Percentiles rank a stretch among this genome's conserved stretches.
phyloP scores from a whole-genome alignment of 2,888 invertebrate genomes.

The Ischnus inquisitorius region DNA sequence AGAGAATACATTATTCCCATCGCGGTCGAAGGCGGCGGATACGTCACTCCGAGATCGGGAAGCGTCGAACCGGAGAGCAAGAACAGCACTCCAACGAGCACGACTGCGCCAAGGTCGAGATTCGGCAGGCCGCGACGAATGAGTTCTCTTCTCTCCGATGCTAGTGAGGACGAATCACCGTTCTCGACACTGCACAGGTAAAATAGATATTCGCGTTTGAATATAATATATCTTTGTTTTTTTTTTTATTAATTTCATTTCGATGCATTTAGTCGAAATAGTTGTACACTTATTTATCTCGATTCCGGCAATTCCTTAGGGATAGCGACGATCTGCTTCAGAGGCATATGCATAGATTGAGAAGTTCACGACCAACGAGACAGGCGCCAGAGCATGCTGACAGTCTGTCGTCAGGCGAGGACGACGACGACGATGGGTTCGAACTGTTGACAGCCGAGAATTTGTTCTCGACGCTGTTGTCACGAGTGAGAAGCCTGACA shows the following conservation, averaged over 20 bases:
- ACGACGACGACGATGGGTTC: conserved; percentile 96
- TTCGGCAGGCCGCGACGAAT: conserved; percentile 89
- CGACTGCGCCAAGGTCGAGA: conserved; percentile 85
- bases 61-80: conserved; percentile 92
- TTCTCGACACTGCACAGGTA: conserved; percentile 87
- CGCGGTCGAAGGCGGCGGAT: conserved; percentile 95
- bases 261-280: conserved; percentile 4
- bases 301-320: conserved; percentile 67
- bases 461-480: conserved; percentile 94
- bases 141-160: conserved; percentile 87
- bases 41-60: conserved; percentile 91
- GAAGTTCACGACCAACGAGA: conserved; percentile 90
- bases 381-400: conserved; percentile 91
- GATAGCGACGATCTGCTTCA: conserved; percentile 83
- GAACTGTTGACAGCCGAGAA: conserved; percentile 96
- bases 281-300: conserved; percentile 37
- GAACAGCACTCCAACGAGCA: conserved; percentile 87
- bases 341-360: conserved; percentile 84
- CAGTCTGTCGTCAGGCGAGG: conserved; percentile 95
- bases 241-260: conserved; percentile 1
- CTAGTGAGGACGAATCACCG: conserved; percentile 87
- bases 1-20: conserved; percentile 97
- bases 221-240: not conserved
- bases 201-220: not conserved
- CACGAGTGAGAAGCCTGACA: conserved; percentile 94